Evolutionary conservation across 2,113 vertebrate genomes (phyloP).

Genomic region (Cyrtonyx montezumae): DNA sequence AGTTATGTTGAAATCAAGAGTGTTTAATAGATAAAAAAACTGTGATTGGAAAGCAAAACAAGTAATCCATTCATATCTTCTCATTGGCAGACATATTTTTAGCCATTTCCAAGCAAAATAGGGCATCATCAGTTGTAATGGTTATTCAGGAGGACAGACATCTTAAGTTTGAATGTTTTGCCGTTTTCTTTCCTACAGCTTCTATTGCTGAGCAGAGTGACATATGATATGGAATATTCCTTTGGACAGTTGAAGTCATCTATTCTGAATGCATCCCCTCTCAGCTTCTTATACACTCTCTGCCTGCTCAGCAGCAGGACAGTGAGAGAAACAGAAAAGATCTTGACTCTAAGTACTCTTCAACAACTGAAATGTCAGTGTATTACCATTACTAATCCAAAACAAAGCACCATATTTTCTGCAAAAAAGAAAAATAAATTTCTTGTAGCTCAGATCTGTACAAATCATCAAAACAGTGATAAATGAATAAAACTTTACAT

Average conservation of each 20-base stretch:
- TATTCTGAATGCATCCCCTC: neutral
- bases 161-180: neutral
- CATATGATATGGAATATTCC: neutral
- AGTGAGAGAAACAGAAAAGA: neutral
- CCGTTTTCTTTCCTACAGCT: neutral
- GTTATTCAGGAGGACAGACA: neutral
- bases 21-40: neutral
- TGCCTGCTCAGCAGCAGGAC: neutral
- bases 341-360: neutral
- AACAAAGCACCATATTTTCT: neutral
- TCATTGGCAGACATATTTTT: neutral
- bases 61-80: neutral
- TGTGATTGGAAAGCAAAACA: neutral
- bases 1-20: neutral
- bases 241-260: neutral
- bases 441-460: neutral
- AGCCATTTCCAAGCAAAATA: neutral
- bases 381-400: neutral
- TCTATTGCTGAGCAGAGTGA: neutral
- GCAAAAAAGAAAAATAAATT: no score
- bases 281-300: neutral
- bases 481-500: neutral
- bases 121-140: neutral
- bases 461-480: neutral
- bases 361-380: neutral